Base-by-base conservation (phyloP, 2,888 invertebrate species). In the Dryadula phaetusa region DNA sequence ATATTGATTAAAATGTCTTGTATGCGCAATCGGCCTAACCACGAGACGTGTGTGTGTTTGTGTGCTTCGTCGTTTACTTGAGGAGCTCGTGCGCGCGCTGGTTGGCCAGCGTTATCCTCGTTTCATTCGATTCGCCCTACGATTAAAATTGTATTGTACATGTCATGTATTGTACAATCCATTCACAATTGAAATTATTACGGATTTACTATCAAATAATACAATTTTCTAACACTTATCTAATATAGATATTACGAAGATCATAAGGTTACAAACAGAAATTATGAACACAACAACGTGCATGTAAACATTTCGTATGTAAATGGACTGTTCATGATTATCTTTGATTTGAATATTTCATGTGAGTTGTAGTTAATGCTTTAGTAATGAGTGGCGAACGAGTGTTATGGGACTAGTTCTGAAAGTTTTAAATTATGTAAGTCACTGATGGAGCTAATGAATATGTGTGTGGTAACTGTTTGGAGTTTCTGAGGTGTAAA, bases 51-150 rank as follows among this genome's bases (percentile, higher is more conserved):
- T 82, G 78, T 81, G 79, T 79, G 72, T 79, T 79, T 83, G 82
- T 78, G 80, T 82, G 85, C 79, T 84, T 81, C 86, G 86, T 72
- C 81, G 87, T 93, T 95, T 96, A 96, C 95, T 98, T 98, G 93
- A 98, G 96, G 86, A 99, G 96, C 93, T 98, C 98, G 94, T 98
- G 97, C 86, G 99, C 98, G 84, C 98, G 96, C 94, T 98, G 97
- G 94, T 99, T 99, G 86, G 99, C 99, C 90, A 97, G 96, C 90
- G 96, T 96, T 96, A 99, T 98, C 94, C 98, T 96, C 85, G 96
- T 96, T 94, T 98, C 97, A 93, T 99, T 99, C 80, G 98, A 97
- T 93, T 96, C 96, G 80, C 96, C 97, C 78, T 78, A 78, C 70
- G 77, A 74, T 76, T 77, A 71, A 78, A 74, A 81, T 86, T 81